Evolutionary conservation across 2,888 invertebrate species (phyloP).

Genomic region (Drosophila longiperda): DNA sequence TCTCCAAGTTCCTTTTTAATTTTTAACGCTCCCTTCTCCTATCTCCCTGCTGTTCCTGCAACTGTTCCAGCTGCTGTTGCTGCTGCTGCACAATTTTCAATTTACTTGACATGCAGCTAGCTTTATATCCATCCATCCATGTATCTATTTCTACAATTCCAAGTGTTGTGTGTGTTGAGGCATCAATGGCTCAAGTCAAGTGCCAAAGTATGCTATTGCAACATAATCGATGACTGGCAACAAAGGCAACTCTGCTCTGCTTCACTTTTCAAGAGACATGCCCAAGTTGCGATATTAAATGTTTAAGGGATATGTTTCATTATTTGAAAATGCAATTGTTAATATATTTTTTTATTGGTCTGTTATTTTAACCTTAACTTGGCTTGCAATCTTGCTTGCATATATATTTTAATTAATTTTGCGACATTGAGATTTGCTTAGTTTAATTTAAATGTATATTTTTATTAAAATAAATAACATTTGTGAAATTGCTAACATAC

Average conservation of each 20-base stretch:
- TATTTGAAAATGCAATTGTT: slow-evolving; percentile 20
- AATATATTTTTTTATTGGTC: slow-evolving; percentile 13
- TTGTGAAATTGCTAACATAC: not conserved
- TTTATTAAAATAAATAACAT: not conserved
- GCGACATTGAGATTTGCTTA: not conserved
- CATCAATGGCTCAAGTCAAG: slow-evolving; percentile 57
- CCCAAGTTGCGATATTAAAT: slow-evolving; percentile 4
- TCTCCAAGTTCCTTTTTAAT: slow-evolving; percentile 53
- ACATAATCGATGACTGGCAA: slow-evolving; percentile 49
- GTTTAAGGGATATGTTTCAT: slow-evolving; percentile 12
- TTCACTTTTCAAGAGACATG: slow-evolving; percentile 2
- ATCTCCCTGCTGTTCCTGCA: not conserved
- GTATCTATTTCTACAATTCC: slow-evolving; percentile 34
- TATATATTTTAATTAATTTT: not conserved
- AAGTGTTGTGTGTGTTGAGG: not conserved
- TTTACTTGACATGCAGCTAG: slow-evolving; percentile 50
- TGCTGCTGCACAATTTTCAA: slow-evolving; percentile 38
- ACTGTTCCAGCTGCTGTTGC: not conserved
- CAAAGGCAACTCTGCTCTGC: not conserved
- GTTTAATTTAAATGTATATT: not conserved
- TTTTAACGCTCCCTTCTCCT: slow-evolving; percentile 30
- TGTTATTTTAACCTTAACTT: not conserved
- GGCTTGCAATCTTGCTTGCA: not conserved
- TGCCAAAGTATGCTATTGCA: slow-evolving; percentile 48
- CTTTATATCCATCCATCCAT: slow-evolving; percentile 17